Evolutionary conservation across 2,797 vertebrate species (phyloP), one percentile per base, ranked within the genome.

Genomic region (Coranthus polyacanthus): DNA sequence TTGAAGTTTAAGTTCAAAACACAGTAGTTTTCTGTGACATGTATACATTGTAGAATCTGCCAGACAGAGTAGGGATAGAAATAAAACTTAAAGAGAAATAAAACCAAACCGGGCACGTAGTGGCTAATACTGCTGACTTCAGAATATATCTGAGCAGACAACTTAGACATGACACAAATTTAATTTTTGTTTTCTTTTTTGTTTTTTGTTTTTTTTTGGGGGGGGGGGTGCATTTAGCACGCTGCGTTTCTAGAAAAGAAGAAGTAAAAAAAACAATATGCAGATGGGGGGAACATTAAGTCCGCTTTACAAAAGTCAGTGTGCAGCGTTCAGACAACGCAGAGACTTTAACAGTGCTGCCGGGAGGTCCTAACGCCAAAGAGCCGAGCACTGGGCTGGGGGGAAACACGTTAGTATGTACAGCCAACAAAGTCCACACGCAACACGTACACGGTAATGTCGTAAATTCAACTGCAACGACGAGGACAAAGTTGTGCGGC

Each of bases 401-500:
- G 26, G 53, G 46, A 57, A 69, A 56, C 20, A n/a, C 22, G 72
- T 42, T 54, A 72, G 61, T 51, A n/a, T 60, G 69, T 49, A 45
- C 63, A 38, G 6, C 49, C 66, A 18, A 36, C 20, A 34, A 61
- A 69, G 44, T 34, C 22, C 59, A 22, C 52, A 21, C 62, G 36
- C 38, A 10, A 52, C 37, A 41, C 24, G 43, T 24, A 73, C 81
- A 82, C 46, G 68, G 77, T 10, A 39, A 50, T 2, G 52, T 18
- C 12, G 41, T 16, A 2, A 46, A 29, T 17, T 17, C 56, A 51
- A 42, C 51, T 49, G 46, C 55, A 37, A 70, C 47, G 34, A 22
- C 38, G 26, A 1, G 11, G 18, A 42, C 29, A 81, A 86, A 84
- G 59, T 82, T 75, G 53, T 21, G 54, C 21, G n/a, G n/a, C 43